phyloP scores from a whole-genome alignment of 2,888 invertebrate species.

The Acanthosepion pharaonis region DNA sequence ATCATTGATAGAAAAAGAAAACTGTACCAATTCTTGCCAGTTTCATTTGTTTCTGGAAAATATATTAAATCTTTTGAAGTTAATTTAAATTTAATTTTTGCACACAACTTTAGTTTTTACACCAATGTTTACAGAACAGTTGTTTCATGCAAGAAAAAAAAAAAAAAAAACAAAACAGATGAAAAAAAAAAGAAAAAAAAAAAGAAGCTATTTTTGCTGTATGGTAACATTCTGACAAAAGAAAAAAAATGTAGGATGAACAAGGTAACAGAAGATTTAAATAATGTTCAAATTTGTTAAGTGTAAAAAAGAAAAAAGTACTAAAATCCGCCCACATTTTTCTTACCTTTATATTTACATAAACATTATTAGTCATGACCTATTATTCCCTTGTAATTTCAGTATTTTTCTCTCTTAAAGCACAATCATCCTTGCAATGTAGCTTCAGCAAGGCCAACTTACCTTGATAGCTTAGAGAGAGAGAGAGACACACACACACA shows the following conservation, averaged over 20 bases:
- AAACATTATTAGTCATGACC: not conserved
- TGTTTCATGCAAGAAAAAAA: too few relatives aligned
- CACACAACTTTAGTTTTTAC: not conserved
- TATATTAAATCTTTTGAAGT: not conserved
- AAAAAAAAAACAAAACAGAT: too few relatives aligned
- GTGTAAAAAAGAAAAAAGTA: not conserved
- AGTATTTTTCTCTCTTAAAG: not conserved
- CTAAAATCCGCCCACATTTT: too few relatives aligned
- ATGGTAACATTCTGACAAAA: not conserved
- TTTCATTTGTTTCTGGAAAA: not conserved
- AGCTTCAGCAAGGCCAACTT: not conserved
- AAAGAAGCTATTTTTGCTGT: not conserved
- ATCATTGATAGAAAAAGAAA: too few relatives aligned
- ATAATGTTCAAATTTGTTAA: not conserved
- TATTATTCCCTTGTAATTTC: not conserved
- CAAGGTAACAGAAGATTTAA: not conserved
- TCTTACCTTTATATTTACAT: not conserved
- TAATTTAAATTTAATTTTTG: not conserved
- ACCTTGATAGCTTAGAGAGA: not conserved
- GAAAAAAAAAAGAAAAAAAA: too few relatives aligned
- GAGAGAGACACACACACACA: not conserved
- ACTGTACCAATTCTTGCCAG: not conserved
- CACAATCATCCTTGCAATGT: not conserved
- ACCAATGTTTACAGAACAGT: not conserved
- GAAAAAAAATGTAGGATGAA: not conserved